Evolutionary conservation across 2,113 vertebrate species (phyloP).

Genomic region (Zosterops hypoxanthus): DNA sequence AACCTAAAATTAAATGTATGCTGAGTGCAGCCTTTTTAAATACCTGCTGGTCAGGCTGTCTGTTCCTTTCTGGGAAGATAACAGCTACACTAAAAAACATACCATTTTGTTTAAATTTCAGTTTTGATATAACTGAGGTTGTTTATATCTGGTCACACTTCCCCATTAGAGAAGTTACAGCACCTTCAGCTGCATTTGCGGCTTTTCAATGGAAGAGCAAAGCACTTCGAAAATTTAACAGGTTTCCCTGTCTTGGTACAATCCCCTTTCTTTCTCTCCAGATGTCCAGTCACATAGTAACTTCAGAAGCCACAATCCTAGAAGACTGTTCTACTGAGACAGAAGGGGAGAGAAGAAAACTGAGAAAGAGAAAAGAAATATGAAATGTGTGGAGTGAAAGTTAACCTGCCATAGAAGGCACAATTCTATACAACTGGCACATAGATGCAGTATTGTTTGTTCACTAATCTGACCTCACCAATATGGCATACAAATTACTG

Average conservation of each 20-base stretch:
- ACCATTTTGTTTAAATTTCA: neutral
- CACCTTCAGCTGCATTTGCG: neutral
- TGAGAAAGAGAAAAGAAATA: neutral
- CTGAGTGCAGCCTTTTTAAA: neutral
- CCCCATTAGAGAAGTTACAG: neutral
- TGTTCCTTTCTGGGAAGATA: neutral
- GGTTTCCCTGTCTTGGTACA: neutral
- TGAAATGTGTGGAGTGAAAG: neutral
- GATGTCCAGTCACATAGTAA: neutral
- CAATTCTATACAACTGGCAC: neutral
- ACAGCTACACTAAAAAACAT: neutral
- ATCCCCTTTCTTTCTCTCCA: neutral
- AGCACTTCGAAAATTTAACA: neutral
- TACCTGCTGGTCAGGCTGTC: neutral
- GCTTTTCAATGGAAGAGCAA: constrained; percentile 1
- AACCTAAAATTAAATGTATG: neutral
- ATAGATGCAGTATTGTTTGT: neutral
- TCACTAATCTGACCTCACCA: neutral
- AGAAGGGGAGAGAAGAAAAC: neutral
- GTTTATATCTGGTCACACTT: neutral
- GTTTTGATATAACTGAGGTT: neutral
- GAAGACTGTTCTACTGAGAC: neutral
- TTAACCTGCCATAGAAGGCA: neutral
- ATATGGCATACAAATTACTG: neutral
- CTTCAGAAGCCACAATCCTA: neutral